Conservation (phyloP, 2,113 vertebrate species). For the Thermophis baileyi region DNA sequence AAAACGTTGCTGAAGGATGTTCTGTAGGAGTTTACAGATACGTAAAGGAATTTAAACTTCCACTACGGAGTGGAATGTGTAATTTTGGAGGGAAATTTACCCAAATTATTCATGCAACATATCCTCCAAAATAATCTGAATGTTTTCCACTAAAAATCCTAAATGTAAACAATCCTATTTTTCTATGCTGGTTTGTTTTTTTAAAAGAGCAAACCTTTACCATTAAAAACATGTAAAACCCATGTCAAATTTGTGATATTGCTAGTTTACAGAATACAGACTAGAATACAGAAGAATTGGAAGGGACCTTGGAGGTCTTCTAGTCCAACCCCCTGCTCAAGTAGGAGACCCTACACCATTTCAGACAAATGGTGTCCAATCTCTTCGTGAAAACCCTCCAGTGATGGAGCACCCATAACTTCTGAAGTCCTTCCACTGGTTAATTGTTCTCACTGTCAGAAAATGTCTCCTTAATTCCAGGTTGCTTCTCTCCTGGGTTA, state of each 20-base stretch:
- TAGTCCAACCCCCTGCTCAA: too few species aligned
- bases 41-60: not conserved
- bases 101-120: not conserved
- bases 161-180: not conserved
- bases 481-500: not conserved
- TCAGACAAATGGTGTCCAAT: not conserved
- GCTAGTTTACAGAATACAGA: not conserved
- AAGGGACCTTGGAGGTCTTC: too few species aligned
- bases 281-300: too few species aligned
- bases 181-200: not conserved
- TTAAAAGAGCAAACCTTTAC: not conserved
- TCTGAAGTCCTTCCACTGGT: not conserved
- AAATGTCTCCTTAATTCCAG: not conserved
- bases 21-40: not conserved
- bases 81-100: not conserved
- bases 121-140: not conserved
- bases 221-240: not conserved
- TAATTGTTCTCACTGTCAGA: not conserved
- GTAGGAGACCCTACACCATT: too few species aligned
- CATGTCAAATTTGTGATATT: not conserved
- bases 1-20: not conserved
- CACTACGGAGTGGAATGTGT: not conserved
- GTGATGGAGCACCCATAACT: too few species aligned
- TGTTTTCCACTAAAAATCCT: not conserved
- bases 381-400: not conserved